These are phyloP conservation scores for Selene dorsalis DNA, from an alignment of 2,797 vertebrate genomes.

Conservation along the genomic window DNA sequence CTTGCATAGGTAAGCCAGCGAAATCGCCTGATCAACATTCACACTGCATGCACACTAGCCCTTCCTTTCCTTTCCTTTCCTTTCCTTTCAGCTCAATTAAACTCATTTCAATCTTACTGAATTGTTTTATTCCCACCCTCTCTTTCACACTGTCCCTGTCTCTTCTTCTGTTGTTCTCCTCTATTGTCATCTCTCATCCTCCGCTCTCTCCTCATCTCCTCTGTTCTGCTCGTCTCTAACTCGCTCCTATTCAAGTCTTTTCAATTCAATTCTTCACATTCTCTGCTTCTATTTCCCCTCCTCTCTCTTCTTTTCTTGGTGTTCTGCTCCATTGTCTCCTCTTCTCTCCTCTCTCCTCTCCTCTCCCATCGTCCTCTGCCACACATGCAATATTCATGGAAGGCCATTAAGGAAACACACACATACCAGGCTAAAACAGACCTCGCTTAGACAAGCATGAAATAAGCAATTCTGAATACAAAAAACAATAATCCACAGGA, in stretches of 20 bases:
- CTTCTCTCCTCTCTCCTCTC: conserved; percentile 30
- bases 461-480: conserved; percentile 62
- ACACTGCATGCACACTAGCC: conserved; percentile 37
- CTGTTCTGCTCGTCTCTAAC: conserved; percentile 56
- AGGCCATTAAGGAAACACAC: conserved; percentile 69
- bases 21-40: conserved; percentile 72
- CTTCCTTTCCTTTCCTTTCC: conserved; percentile 18
- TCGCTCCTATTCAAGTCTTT: conserved; percentile 54
- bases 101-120: conserved; percentile 43
- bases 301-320: conserved; percentile 14
- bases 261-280: conserved; percentile 55
- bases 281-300: conserved; percentile 32
- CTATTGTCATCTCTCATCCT: conserved; percentile 65
- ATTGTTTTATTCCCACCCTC: conserved; percentile 54
- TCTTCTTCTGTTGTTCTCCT: conserved; percentile 55
- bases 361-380: conserved; percentile 57
- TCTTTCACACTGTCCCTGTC: conserved; percentile 7
- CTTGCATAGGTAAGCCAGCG: conserved; percentile 58
- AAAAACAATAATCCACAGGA: conserved; percentile 62
- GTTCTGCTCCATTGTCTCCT: conserved; percentile 44
- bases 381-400: conserved; percentile 76
- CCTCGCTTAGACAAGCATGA: conserved; percentile 61
- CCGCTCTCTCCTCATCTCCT: conserved; percentile 57
- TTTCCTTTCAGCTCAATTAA: conserved; percentile 45
- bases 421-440: conserved; percentile 48